Evolutionary conservation across 1,140 invertebrate species (phyloP).

Genomic region (Drosophila melanogaster): DNA sequence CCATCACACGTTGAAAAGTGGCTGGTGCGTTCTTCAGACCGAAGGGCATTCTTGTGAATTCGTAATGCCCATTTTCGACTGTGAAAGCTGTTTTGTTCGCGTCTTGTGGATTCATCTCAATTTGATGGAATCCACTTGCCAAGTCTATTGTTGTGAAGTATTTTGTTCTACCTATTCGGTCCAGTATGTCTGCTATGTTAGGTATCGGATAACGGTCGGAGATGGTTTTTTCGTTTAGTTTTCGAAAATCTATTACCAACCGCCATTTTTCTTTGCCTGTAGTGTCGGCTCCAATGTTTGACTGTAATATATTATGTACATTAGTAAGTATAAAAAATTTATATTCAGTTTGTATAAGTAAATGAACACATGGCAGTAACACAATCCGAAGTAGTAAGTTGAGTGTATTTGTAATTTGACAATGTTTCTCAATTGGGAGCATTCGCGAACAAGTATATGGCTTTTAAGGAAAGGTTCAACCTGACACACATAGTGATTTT

Average conservation of each 20-base stretch:
- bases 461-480: too few relatives aligned
- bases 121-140: constrained; percentile 30
- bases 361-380: too few relatives aligned
- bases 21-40: background rate
- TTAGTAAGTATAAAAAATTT: too few relatives aligned
- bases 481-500: too few relatives aligned
- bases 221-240: background rate
- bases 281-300: background rate
- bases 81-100: constrained; percentile 14
- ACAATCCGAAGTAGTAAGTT: too few relatives aligned
- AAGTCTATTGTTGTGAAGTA: constrained; percentile 32
- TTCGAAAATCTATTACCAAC: background rate
- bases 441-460: too few relatives aligned
- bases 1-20: constrained; percentile 27
- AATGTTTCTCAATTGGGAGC: too few relatives aligned
- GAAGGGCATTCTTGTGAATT: constrained; percentile 7
- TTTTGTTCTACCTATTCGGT: constrained; percentile 16
- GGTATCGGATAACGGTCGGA: constrained; percentile 16
- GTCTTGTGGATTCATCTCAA: constrained; percentile 16
- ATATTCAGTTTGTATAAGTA: too few relatives aligned
- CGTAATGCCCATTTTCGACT: constrained; percentile 8
- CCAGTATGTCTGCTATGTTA: constrained; percentile 20
- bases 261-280: constrained; percentile 21
- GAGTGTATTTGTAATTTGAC: too few relatives aligned
- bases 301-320: too few relatives aligned